A percentile compares a stretch with the other conserved stretches of the same genome.
phyloP scores from a whole-genome alignment of 2,113 vertebrate genomes.

The Tyto alba region DNA sequence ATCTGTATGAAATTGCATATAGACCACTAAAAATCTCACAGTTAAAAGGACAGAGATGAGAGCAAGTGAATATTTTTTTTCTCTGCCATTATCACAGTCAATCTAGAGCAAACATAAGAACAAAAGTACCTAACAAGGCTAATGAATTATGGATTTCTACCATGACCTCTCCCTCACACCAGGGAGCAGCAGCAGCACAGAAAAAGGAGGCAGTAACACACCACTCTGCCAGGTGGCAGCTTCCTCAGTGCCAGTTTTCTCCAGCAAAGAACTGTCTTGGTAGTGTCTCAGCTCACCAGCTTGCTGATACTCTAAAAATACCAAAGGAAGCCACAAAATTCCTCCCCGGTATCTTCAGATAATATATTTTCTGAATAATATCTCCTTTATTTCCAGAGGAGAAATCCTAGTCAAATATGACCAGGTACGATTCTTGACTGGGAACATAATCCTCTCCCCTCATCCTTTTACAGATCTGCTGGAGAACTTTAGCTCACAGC shows the following conservation, averaged over 20 bases:
- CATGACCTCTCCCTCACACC: not conserved
- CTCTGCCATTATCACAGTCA: not conserved
- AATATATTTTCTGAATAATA: not conserved
- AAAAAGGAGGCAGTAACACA: not conserved
- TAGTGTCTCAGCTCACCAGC: not conserved
- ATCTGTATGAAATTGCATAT: not conserved
- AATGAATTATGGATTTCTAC: not conserved
- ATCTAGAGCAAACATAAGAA: not conserved
- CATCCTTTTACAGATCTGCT: not conserved
- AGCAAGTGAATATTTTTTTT: not conserved
- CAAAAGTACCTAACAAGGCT: not conserved
- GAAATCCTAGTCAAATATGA: not conserved
- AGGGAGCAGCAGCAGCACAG: slow-evolving; percentile 25
- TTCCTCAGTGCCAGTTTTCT: not conserved
- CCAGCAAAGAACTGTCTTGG: not conserved
- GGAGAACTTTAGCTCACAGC: not conserved
- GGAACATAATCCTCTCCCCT: not conserved
- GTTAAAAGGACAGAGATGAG: not conserved
- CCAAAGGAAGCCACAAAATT: not conserved
- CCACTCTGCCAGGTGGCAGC: not conserved
- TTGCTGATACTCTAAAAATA: not conserved
- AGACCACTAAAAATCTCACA: not conserved
- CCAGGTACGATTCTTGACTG: not conserved
- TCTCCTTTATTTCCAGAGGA: not conserved
- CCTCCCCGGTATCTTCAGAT: not conserved